Evolutionary conservation across 2,797 vertebrate genomes (phyloP).

Genomic region (Eulemur mongoz): DNA sequence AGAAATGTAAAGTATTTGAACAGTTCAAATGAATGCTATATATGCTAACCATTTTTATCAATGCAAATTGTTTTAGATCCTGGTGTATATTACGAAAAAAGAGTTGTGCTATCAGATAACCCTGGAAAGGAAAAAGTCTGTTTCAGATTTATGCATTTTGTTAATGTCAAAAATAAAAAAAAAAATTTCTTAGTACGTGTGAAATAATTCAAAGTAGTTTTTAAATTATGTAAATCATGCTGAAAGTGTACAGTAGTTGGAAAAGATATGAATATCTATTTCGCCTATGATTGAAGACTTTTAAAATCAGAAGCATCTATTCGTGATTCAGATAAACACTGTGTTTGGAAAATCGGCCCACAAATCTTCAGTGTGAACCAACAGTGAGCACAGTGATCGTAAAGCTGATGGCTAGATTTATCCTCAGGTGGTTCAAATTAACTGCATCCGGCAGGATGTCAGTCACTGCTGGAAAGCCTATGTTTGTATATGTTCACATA

Average conservation of each 20-base stretch:
- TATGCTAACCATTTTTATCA: background rate
- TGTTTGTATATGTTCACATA: slow-evolving; percentile 54
- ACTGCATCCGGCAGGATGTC: slow-evolving; percentile 40
- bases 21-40: background rate
- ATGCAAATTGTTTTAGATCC: slow-evolving; percentile 3
- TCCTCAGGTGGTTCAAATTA: slow-evolving; percentile 72
- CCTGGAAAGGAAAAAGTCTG: background rate
- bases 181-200: background rate
- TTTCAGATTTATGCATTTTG: background rate
- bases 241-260: background rate
- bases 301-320: background rate
- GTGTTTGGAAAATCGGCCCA: background rate
- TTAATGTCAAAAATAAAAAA: background rate
- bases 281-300: background rate
- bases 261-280: slow-evolving; percentile 28
- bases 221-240: background rate
- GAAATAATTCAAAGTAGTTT: background rate
- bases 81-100: background rate
- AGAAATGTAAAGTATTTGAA: background rate
- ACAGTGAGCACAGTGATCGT: background rate
- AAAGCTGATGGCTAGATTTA: slow-evolving; percentile 47
- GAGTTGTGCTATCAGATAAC: background rate
- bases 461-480: background rate
- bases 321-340: background rate
- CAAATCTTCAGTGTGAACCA: background rate